Percentiles rank a stretch among this genome's conserved stretches.
phyloP scores from a whole-genome alignment of 30 jellyfish, hydroid and myxozoan species.

The Aurelia sp. region DNA sequence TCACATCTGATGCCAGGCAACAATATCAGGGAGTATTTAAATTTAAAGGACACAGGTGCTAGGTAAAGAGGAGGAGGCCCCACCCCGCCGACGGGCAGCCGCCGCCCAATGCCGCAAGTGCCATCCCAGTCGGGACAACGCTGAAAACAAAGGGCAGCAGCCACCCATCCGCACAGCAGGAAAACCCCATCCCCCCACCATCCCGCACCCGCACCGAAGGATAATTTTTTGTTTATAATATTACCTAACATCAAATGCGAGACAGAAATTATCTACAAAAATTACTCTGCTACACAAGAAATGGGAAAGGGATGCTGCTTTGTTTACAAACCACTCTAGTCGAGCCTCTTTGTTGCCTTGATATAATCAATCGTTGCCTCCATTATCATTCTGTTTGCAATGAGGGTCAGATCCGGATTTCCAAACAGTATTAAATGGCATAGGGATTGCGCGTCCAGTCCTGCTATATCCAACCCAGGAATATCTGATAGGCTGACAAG shows the following conservation, averaged over 20 bases:
- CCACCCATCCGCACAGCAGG: background rate
- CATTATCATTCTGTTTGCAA: conserved; percentile 60
- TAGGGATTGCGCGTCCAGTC: conserved; percentile 61
- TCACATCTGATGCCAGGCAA: conserved; percentile 13
- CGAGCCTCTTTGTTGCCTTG: conserved; percentile 50
- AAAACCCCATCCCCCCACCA: no score
- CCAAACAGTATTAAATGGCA: conserved; percentile 39
- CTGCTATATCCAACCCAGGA: conserved; percentile 54
- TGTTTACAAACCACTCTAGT: conserved; percentile 31
- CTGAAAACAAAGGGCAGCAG: background rate
- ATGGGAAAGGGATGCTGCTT: conserved; percentile 45
- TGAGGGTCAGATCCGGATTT: conserved; percentile 59
- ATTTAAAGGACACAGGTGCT: background rate
- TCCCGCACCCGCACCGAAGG: no score
- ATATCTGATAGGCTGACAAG: conserved; percentile 53
- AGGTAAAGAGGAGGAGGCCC: conserved; percentile 6
- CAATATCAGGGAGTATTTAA: conserved; percentile 9
- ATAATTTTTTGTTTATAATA: background rate
- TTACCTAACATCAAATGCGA: conserved; percentile 9
- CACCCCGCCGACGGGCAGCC: background rate
- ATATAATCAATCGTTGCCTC: conserved; percentile 45
- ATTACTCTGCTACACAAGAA: background rate
- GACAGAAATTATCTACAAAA: conserved; percentile 29
- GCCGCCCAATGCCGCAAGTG: background rate
- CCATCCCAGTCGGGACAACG: background rate